Conservation (phyloP, 2,113 vertebrate species). For the Arothron firmamentum region DNA sequence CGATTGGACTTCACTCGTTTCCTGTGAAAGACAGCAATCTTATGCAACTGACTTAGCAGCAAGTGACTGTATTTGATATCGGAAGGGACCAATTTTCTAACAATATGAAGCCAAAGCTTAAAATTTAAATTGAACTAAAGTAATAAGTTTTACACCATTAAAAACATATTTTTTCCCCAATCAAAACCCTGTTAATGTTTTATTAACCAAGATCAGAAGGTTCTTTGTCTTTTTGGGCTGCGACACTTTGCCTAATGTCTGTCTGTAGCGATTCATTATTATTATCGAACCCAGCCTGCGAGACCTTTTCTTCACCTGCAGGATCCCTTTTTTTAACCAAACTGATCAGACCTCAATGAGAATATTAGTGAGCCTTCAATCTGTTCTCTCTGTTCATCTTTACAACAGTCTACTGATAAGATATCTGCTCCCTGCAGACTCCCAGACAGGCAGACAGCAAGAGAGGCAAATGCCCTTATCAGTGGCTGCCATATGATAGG, state of each 20-base stretch:
- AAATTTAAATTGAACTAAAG: not conserved
- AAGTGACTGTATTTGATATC: slow-evolving; percentile 1
- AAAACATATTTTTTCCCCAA: too few species aligned
- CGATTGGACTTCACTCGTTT: slow-evolving; percentile 22
- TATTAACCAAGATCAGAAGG: too few species aligned
- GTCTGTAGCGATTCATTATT: not conserved
- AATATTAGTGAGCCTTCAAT: slow-evolving; percentile 33
- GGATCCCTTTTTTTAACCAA: slow-evolving; percentile 6
- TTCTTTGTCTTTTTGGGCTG: not conserved
- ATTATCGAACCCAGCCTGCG: not conserved
- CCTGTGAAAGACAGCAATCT: slow-evolving; percentile 15
- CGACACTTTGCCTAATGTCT: not conserved
- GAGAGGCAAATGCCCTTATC: slow-evolving; percentile 65
- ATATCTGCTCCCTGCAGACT: slow-evolving; percentile 62
- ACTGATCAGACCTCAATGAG: slow-evolving; percentile 35
- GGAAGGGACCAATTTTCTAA: not conserved
- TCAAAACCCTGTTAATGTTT: too few species aligned
- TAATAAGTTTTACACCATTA: too few species aligned
- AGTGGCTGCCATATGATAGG: slow-evolving; percentile 62
- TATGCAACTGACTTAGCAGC: slow-evolving; percentile 21
- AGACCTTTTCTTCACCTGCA: slow-evolving; percentile 13
- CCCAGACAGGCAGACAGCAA: slow-evolving; percentile 48
- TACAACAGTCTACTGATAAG: slow-evolving; percentile 52
- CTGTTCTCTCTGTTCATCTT: slow-evolving; percentile 46
- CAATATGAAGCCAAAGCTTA: not conserved